These are phyloP conservation scores for Sylvietta virens DNA, from an alignment of 2,113 vertebrate genomes.

Conservation along the genomic window DNA sequence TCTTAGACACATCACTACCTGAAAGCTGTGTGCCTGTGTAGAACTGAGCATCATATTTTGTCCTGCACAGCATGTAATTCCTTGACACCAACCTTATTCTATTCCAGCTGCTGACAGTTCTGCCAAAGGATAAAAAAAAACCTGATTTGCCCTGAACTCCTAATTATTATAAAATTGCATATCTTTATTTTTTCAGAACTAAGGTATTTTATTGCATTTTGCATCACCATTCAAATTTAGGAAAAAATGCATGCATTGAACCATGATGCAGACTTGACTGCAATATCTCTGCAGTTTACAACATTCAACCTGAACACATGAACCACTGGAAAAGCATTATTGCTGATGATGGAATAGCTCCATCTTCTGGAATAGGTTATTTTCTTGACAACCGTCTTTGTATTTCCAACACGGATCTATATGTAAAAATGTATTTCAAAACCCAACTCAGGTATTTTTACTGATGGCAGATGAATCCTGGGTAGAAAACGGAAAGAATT, in stretches of 20 bases:
- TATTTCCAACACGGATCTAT: background rate
- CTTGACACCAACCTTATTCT: background rate
- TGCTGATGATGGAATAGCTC: slow-evolving; percentile 67
- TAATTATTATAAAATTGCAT: slow-evolving; percentile 11
- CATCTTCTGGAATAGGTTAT: slow-evolving; percentile 56
- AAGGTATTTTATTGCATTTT: background rate
- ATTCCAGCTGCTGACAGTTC: background rate
- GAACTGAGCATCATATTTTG: background rate
- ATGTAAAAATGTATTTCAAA: background rate
- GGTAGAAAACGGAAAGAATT: background rate
- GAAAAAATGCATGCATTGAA: slow-evolving; percentile 9
- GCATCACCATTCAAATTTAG: slow-evolving; percentile 4
- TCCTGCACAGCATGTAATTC: background rate
- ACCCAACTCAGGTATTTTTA: background rate
- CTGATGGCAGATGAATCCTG: background rate
- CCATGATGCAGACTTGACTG: background rate
- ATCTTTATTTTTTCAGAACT: slow-evolving; percentile 20
- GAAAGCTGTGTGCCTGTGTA: background rate
- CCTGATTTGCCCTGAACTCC: slow-evolving; percentile 21
- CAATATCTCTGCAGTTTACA: background rate
- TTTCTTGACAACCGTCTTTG: background rate
- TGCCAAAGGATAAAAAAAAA: background rate
- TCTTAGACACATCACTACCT: accelerated
- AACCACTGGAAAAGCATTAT: slow-evolving; percentile 26
- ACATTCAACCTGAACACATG: background rate